Evolutionary conservation across 1,140 invertebrate species (phyloP), one percentile per base, ranked within the genome.

Genomic region (Macrobrachium nipponense): DNA sequence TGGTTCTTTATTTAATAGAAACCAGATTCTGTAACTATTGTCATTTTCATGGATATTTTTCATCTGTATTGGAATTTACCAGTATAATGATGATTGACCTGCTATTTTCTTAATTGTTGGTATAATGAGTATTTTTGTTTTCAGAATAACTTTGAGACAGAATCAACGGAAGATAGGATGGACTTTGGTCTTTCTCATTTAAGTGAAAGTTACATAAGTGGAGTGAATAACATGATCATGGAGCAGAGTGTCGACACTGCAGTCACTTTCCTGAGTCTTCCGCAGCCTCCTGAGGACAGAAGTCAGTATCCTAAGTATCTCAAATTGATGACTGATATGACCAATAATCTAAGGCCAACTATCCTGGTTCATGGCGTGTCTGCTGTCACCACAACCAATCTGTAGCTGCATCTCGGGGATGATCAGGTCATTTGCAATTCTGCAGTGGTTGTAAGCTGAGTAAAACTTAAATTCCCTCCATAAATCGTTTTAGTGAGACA

Each of bases 341-440:
- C 97, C 0, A 94, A 94, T 64, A 94, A 96, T 91, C 92, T 99
- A 59, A 96, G 97, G 8, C 98, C 98, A 12, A 97, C 96, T 7
- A 94, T 99, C 83, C 93, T 99, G 62, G 98, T 99, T 0, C 96
- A 99, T 90, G 98, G 98, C 11, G 93, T 99, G 3, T 97, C 95
- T 90, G 95, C 97, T 10, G 98, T 99, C 11, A 99, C 97, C 15
- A 99, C 98, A 0, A 99, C 98, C 0, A 96, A 97, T n/a, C 92
- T 99, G 82, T 98, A 87, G 76, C 58, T 75, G 44, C 44, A 64
- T 76, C 60, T 51, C 51, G 7, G 51, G 7, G 51, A 6, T 6
- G 51, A 51, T 12, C 51, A 51, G 51, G n/a, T n/a, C n/a, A n/a
- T n/a, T n/a, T n/a, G n/a, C n/a, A n/a, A n/a, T 51, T 12, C 8